These are phyloP conservation scores for Dreissena rostriformis DNA, from an alignment of 1,140 invertebrate genomes.

Conservation along the genomic window DNA sequence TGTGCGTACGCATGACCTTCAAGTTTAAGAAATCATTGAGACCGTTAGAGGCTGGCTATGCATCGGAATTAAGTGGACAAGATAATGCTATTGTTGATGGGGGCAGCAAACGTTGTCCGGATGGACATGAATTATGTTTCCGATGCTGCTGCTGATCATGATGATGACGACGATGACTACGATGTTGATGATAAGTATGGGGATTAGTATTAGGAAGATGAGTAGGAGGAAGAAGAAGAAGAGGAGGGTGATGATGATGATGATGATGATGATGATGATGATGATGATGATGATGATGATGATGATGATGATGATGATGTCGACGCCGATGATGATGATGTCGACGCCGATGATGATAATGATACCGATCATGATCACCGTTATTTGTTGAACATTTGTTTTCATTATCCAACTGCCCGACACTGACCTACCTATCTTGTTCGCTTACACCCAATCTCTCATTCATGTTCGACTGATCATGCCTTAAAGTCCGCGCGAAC, in stretches of 20 bases:
- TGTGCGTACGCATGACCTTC: no score
- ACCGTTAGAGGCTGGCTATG: no score
- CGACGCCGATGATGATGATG: slow-evolving; percentile 26
- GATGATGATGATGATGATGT: not conserved
- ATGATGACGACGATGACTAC: not conserved
- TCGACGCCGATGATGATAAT: slow-evolving; percentile 29
- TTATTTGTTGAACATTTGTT: not conserved
- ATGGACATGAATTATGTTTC: not conserved
- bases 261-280: slow-evolving; percentile 24
- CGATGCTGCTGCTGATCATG: slow-evolving; percentile 13
- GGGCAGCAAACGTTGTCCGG: not conserved
- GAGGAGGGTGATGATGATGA: slow-evolving; percentile 20
- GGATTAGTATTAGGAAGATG: not conserved
- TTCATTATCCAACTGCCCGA: not conserved
- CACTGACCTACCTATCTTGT: not conserved
- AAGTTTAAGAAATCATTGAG: no score
- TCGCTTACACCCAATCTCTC: no score
- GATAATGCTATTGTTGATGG: not conserved
- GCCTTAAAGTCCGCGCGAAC: no score
- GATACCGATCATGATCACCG: not conserved
- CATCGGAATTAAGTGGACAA: no score
- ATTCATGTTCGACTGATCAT: no score
- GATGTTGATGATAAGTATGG: not conserved
- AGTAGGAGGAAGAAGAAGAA: no score
- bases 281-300: not conserved